Conservation (phyloP, 2,113 vertebrate species). For the Amia ocellicauda region DNA sequence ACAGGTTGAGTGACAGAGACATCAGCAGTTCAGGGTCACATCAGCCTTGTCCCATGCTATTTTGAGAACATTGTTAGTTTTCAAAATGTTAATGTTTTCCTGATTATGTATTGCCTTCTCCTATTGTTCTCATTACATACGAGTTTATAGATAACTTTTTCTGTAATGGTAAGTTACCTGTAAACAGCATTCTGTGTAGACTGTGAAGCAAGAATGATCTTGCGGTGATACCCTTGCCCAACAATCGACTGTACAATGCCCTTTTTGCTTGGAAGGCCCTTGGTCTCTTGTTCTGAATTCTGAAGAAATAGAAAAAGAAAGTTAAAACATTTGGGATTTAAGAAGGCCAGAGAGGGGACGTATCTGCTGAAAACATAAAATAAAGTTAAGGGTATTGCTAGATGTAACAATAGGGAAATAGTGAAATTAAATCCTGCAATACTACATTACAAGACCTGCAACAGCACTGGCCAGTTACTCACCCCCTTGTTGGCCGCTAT, state of each 20-base stretch:
- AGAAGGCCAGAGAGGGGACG: not conserved
- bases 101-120: not conserved
- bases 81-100: too few relatives aligned
- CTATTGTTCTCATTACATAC: not conserved
- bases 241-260: conserved; percentile 96
- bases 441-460: not conserved
- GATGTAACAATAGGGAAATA: not conserved
- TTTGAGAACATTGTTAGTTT: too few relatives aligned
- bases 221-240: conserved; percentile 95
- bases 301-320: conserved; percentile 44
- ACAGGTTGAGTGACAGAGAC: too few relatives aligned
- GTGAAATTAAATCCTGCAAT: not conserved
- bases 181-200: conserved; percentile 90
- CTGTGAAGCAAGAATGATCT: conserved; percentile 93
- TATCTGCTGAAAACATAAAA: not conserved
- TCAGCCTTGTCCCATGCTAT: too few relatives aligned
- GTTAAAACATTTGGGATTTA: not conserved
- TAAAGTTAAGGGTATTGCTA: not conserved
- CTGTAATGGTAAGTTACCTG: too few relatives aligned
- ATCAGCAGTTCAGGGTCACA: too few relatives aligned
- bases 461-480: conserved; percentile 33
- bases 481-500: conserved; percentile 96
- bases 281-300: conserved; percentile 94
- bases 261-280: conserved; percentile 96
- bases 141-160: too few relatives aligned